Evolutionary conservation across 2,888 invertebrate genomes (phyloP), one percentile per base, ranked within the genome.

Genomic region (Dorcus hopei): DNA sequence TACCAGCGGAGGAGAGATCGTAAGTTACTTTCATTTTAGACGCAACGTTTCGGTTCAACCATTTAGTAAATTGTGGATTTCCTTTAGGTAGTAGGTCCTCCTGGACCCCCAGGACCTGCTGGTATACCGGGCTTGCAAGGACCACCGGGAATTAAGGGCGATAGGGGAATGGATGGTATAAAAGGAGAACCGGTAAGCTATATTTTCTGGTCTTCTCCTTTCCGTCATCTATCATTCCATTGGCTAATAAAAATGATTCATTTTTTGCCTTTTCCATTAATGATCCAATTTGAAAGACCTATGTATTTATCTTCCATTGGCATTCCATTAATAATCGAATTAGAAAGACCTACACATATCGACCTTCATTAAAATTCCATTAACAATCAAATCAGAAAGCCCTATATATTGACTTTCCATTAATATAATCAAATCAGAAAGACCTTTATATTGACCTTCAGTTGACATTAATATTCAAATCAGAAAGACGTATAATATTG

Each of bases 131-230:
- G 91, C 61, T 83, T 90, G 56, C 89, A 90, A 77, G 92, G 92
- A 43, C 91, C 91, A 50, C 91, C 92, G 47, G 92, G 92, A 66
- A 91, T 92, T 67, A 89, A 89, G 80, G 93, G 93, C 52, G 93
- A 92, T 77, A 83, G 90, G 79, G 93, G 93, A 67, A 86, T 88
- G 74, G 89, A 89, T 67, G 93, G 93, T 67, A 79, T 84, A 53
- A 90, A 93, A 79, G 94, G 93, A 70, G 92, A 92, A 79, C 82
- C 85, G 76, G 93, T 93, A 82, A 82, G 87, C 82, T 14, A 14
- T 1, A 1, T 56, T 52, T 14, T 45, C 19, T 39, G 14, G 19
- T 19, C 19, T 19, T 19, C 19, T 19, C 3, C 2, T 19, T 19
- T 19, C 3, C 19, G 19, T 19, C 19, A 14, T 14, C 14, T 14